A percentile compares a stretch with the other conserved stretches of the same genome.
These are phyloP conservation scores for Salarias fasciatus DNA, from an alignment of 2,797 vertebrate genomes.

Conservation along the genomic window DNA sequence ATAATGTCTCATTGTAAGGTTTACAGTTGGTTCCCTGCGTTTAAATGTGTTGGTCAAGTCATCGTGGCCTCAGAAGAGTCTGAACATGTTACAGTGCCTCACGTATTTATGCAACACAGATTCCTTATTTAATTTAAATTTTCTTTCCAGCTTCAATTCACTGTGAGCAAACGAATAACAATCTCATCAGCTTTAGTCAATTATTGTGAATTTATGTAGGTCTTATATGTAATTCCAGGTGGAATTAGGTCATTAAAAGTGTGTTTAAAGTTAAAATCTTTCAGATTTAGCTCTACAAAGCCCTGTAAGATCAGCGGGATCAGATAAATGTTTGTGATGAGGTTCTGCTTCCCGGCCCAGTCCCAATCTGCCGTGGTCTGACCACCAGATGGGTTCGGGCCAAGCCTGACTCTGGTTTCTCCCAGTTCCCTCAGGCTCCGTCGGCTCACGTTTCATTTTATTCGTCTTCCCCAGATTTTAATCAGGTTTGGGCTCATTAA, in stretches of 20 bases:
- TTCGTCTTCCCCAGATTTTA: constrained; percentile 58
- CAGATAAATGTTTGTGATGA: constrained; percentile 35
- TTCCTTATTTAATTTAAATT: constrained; percentile 1
- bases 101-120: constrained; percentile 1
- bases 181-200: constrained; percentile 10
- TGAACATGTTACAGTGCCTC: neutral
- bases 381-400: constrained; percentile 23
- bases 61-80: neutral
- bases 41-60: neutral
- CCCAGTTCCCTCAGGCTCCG: constrained; percentile 44
- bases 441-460: constrained; percentile 56
- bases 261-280: constrained; percentile 17
- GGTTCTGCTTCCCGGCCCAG: constrained; percentile 41
- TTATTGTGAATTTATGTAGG: neutral
- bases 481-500: constrained; percentile 60
- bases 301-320: constrained; percentile 29
- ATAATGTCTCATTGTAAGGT: neutral
- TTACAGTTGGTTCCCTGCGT: neutral
- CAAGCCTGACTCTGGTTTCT: constrained; percentile 60
- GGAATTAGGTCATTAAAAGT: constrained; percentile 27
- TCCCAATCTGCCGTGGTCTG: constrained; percentile 25
- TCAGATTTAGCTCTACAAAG: constrained; percentile 11
- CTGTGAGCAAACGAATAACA: constrained; percentile 11
- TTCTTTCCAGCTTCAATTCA: constrained; percentile 1
- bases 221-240: constrained; percentile 6